Evolutionary conservation across 2,888 invertebrate species (phyloP).

Genomic region (Dolomedes plantarius): DNA sequence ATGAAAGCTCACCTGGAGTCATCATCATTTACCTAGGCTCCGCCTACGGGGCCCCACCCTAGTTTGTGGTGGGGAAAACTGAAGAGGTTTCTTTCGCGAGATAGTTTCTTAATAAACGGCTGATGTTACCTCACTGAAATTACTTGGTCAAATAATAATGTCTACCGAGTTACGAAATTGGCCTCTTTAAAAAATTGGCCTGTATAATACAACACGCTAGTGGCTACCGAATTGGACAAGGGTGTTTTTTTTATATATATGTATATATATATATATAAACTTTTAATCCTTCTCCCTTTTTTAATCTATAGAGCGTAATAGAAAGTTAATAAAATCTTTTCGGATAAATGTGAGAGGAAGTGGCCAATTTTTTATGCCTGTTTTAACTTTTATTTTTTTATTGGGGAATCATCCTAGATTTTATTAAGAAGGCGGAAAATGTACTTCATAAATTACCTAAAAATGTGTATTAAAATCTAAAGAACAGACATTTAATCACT

Average conservation of each 20-base stretch:
- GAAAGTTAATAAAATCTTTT: too few relatives aligned
- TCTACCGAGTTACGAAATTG: conserved; percentile 68
- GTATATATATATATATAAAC: neutral
- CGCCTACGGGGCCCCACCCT: conserved; percentile 50
- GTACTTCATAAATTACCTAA: too few relatives aligned
- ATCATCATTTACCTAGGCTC: conserved; percentile 58
- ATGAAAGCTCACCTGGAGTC: conserved; percentile 51
- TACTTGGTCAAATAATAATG: conserved; percentile 60
- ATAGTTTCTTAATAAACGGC: conserved; percentile 39
- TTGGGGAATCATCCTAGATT: too few relatives aligned
- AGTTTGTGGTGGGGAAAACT: conserved; percentile 19
- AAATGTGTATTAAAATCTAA: too few relatives aligned
- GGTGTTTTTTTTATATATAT: neutral
- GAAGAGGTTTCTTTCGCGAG: conserved; percentile 21
- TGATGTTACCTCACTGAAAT: conserved; percentile 34
- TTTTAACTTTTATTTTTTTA: too few relatives aligned
- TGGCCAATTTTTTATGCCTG: too few relatives aligned
- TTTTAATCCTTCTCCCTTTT: too few relatives aligned
- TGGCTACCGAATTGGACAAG: neutral
- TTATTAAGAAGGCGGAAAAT: too few relatives aligned
- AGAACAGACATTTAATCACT: too few relatives aligned
- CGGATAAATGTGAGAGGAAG: too few relatives aligned
- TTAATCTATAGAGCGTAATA: too few relatives aligned
- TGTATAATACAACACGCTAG: neutral
- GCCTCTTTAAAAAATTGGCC: conserved; percentile 31